phyloP scores from a whole-genome alignment of 1,140 invertebrate species.

The Oryctes rhinoceros region DNA sequence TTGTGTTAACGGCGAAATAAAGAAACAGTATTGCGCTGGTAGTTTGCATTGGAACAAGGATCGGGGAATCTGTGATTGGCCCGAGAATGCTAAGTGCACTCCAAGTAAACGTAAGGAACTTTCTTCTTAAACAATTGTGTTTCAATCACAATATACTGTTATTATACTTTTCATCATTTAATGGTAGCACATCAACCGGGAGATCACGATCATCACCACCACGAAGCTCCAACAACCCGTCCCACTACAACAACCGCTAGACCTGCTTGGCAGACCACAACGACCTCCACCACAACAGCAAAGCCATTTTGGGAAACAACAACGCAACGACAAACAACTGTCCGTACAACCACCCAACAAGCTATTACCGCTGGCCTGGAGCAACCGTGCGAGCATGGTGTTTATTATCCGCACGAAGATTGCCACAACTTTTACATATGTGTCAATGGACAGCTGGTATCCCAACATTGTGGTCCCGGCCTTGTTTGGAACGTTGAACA shows the following conservation, averaged over 20 bases:
- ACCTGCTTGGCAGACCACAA: conserved; percentile 33
- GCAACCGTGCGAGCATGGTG: conserved; percentile 63
- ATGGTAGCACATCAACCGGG: background rate
- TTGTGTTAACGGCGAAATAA: conserved; percentile 74
- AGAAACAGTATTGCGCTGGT: conserved; percentile 75
- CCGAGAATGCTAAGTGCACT: conserved; percentile 73
- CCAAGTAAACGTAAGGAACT: conserved; percentile 52
- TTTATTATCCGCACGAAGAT: conserved; percentile 67
- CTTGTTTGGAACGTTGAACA: conserved; percentile 72
- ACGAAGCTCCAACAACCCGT: background rate
- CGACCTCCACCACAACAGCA: conserved; percentile 35
- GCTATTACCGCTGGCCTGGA: conserved; percentile 8
- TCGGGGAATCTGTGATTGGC: conserved; percentile 81
- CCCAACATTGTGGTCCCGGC: conserved; percentile 74
- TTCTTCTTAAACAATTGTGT: conserved; percentile 41
- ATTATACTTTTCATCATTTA: background rate
- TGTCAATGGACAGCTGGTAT: conserved; percentile 71
- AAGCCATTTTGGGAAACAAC: conserved; percentile 32
- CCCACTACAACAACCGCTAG: background rate
- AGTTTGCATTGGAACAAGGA: conserved; percentile 82
- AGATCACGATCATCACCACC: conserved; percentile 42
- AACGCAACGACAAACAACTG: background rate
- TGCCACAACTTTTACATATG: conserved; percentile 77
- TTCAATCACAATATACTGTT: no score
- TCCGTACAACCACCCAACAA: conserved; percentile 6